phyloP scores from a whole-genome alignment of 2,888 invertebrate genomes.

The Acleris cristana region DNA sequence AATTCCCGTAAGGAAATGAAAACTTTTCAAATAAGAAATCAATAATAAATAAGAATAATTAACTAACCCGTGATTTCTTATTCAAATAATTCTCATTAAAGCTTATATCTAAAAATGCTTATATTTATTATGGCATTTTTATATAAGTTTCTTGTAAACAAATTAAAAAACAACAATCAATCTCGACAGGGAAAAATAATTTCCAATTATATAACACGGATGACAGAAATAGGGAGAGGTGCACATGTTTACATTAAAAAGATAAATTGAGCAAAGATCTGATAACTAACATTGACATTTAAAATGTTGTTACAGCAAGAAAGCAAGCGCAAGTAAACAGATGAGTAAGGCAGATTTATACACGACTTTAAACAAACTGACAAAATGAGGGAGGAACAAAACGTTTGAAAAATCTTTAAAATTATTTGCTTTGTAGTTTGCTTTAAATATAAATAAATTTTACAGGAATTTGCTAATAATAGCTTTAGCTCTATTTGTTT shows the following conservation, averaged over 20 bases:
- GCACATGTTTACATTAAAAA: not conserved
- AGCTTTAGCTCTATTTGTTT: too few species aligned
- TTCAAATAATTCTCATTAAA: slow-evolving; percentile 75
- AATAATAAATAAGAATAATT: slow-evolving; percentile 48
- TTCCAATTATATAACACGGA: slow-evolving; percentile 12
- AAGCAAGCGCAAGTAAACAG: not conserved
- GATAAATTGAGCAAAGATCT: not conserved
- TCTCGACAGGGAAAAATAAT: slow-evolving; percentile 42
- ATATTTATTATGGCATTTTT: slow-evolving; percentile 80
- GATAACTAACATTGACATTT: slow-evolving; percentile 1
- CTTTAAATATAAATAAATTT: too few species aligned
- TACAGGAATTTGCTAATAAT: too few species aligned
- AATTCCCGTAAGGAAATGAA: slow-evolving; percentile 53
- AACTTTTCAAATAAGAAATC: slow-evolving; percentile 81
- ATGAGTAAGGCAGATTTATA: not conserved
- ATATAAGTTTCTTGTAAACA: slow-evolving; percentile 50
- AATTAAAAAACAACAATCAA: slow-evolving; percentile 46
- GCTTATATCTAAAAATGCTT: slow-evolving; percentile 70
- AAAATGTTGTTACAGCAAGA: not conserved
- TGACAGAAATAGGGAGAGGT: slow-evolving; percentile 10
- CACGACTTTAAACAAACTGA: not conserved
- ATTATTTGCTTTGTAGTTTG: too few species aligned
- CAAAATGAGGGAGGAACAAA: too few species aligned
- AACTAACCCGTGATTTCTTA: slow-evolving; percentile 68
- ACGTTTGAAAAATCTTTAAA: too few species aligned